Percentiles rank a stretch among this genome's conserved stretches.
phyloP scores from a whole-genome alignment of 2,797 vertebrate species.

The Nannoperca obscura region DNA sequence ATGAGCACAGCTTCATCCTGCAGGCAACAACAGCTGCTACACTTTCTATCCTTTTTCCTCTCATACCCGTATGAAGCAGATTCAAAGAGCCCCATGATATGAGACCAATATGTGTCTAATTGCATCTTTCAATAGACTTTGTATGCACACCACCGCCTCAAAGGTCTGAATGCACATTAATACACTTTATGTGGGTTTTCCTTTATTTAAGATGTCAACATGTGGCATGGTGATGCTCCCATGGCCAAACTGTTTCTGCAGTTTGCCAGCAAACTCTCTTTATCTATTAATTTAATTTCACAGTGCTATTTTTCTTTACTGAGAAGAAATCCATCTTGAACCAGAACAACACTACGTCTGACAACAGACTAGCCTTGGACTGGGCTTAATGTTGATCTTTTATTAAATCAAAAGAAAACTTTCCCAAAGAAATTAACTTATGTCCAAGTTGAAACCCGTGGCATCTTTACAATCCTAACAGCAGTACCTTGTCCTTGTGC shows the following conservation, averaged over 20 bases:
- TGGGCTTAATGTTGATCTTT: neutral
- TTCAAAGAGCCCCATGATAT: too few relatives aligned
- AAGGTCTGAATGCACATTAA: neutral
- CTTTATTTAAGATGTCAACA: too few relatives aligned
- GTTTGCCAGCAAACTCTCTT: neutral
- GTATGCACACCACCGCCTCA: neutral
- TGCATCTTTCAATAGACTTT: neutral
- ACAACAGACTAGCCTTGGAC: neutral
- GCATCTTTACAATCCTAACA: neutral
- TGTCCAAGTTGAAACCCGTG: neutral
- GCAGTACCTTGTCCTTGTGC: neutral
- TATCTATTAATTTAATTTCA: neutral
- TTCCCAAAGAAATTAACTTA: neutral
- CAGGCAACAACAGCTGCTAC: too few relatives aligned
- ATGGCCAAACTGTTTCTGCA: neutral
- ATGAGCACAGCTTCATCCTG: too few relatives aligned
- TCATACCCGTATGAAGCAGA: too few relatives aligned
- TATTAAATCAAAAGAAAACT: conserved; percentile 3
- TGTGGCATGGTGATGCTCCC: neutral
- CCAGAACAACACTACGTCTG: neutral
- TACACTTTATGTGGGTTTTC: neutral
- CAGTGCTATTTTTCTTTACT: neutral
- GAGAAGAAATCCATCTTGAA: neutral
- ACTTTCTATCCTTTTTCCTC: too few relatives aligned
- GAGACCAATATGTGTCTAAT: neutral